These are phyloP conservation scores for Stegodyphus mimosarum DNA, from an alignment of 1,140 invertebrate species.

Conservation along the genomic window DNA sequence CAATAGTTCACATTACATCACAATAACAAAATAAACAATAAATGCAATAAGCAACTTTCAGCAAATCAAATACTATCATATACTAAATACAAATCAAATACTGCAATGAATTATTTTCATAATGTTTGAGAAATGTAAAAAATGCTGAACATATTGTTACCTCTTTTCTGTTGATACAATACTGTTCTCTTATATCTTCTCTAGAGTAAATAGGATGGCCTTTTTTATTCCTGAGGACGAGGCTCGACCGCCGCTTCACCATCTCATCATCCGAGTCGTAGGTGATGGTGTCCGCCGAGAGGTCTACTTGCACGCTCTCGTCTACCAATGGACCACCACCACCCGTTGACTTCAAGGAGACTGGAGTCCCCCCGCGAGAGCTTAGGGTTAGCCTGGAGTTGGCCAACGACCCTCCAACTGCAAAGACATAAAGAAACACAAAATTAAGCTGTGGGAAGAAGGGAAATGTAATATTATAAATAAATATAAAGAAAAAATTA, in stretches of 20 bases:
- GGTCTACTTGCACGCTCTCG: constrained; percentile 63
- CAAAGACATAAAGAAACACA: neutral
- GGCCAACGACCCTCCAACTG: constrained; percentile 51
- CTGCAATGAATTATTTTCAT: no score
- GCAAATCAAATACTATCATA: no score
- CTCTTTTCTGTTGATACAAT: constrained; percentile 91
- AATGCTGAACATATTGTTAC: constrained; percentile 66
- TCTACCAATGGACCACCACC: constrained; percentile 38
- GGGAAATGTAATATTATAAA: neutral
- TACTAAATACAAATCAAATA: no score
- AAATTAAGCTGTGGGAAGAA: neutral
- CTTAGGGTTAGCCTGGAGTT: constrained; percentile 59
- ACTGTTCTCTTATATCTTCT: constrained; percentile 88
- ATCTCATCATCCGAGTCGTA: constrained; percentile 66
- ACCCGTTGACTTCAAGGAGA: constrained; percentile 24
- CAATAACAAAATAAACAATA: no score
- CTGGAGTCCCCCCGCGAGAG: constrained; percentile 45
- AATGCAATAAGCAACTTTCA: no score
- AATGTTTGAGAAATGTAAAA: no score
- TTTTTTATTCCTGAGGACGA: constrained; percentile 65
- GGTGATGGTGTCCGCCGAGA: constrained; percentile 63
- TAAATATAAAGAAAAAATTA: no score
- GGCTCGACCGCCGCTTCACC: constrained; percentile 54
- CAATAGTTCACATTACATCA: no score
- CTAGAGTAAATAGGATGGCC: constrained; percentile 82